A percentile compares a stretch with the other conserved stretches of the same genome.
phyloP scores from a whole-genome alignment of 1,140 invertebrate genomes.

The Elymnias hypermnestra region DNA sequence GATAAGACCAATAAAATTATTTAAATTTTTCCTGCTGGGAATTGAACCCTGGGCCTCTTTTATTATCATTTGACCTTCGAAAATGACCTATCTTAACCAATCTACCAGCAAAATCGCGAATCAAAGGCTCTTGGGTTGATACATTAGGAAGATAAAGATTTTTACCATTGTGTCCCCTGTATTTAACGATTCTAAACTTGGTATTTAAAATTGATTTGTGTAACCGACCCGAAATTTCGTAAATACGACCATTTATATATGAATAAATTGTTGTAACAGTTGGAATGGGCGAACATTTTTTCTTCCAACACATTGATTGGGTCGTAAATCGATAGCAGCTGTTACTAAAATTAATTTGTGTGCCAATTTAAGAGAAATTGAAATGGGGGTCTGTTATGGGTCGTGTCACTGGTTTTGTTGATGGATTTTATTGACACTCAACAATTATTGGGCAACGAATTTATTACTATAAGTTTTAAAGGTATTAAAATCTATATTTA shows the following conservation, averaged over 20 bases:
- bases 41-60: too few relatives aligned
- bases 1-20: too few relatives aligned
- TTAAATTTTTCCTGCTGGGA: too few relatives aligned
- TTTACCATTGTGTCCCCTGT: too few relatives aligned
- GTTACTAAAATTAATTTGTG: constrained; percentile 57
- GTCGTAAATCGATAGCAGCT: constrained; percentile 62
- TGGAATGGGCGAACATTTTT: constrained; percentile 26
- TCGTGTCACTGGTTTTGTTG: constrained; percentile 17
- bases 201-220: too few relatives aligned
- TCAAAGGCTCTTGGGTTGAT: background rate
- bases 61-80: too few relatives aligned
- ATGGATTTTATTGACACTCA: constrained; percentile 26
- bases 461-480: background rate
- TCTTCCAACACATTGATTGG: constrained; percentile 50
- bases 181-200: too few relatives aligned
- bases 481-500: too few relatives aligned
- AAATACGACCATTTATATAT: background rate
- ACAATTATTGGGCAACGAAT: constrained; percentile 9
- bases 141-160: background rate
- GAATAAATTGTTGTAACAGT: constrained; percentile 13
- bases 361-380: constrained; percentile 56
- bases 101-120: too few relatives aligned
- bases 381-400: constrained; percentile 39
- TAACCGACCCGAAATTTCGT: background rate
- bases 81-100: too few relatives aligned